Percentiles rank a stretch among this genome's conserved stretches.
phyloP scores from a whole-genome alignment of 2,113 vertebrate species.

The Heterochromis multidens region DNA sequence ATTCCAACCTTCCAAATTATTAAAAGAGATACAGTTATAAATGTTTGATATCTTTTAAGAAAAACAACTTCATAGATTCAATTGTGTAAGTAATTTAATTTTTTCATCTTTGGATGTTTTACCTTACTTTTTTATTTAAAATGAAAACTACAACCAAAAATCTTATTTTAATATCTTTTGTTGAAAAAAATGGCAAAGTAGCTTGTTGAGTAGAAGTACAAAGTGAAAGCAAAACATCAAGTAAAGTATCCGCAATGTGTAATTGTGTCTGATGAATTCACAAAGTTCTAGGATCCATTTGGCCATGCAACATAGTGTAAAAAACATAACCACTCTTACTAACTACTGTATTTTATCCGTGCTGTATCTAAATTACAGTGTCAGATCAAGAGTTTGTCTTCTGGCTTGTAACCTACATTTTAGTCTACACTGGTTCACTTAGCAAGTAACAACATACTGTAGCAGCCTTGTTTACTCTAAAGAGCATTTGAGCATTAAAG shows the following conservation, averaged over 20 bases:
- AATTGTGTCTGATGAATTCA: background rate
- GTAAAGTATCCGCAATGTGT: fast-evolving
- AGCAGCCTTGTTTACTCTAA: background rate
- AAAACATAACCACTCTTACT: background rate
- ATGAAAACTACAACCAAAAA: no score
- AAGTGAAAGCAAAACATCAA: background rate
- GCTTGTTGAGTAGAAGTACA: background rate
- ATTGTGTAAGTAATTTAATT: background rate
- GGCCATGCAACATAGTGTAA: background rate
- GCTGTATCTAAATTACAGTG: background rate
- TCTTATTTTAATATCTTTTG: fast-evolving
- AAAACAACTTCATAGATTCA: background rate
- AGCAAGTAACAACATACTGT: background rate
- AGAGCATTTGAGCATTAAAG: background rate
- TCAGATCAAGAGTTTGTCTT: background rate
- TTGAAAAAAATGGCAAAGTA: background rate
- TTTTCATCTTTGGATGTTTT: background rate
- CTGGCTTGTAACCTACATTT: background rate
- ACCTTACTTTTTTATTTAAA: no score
- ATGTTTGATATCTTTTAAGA: background rate
- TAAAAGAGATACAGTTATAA: background rate
- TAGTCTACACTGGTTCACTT: background rate
- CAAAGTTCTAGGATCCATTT: background rate
- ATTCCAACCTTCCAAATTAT: no score
- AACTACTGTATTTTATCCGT: fast-evolving